phyloP scores from a whole-genome alignment of 2,888 invertebrate genomes.

The Tachina fera region DNA sequence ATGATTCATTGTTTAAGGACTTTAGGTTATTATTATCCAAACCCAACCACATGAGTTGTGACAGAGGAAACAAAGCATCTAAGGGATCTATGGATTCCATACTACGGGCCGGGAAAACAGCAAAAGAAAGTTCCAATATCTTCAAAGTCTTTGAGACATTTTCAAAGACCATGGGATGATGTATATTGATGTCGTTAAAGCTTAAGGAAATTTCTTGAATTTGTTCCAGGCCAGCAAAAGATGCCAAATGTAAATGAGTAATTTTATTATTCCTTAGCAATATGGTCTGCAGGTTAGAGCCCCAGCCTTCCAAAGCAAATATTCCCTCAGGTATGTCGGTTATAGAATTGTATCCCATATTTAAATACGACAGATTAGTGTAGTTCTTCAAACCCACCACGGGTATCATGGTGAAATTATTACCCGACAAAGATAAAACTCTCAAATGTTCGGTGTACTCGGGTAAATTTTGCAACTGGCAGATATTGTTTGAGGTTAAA shows the following conservation, averaged over 20 bases:
- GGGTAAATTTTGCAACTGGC: conserved; percentile 86
- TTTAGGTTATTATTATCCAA: conserved; percentile 94
- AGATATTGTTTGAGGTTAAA: conserved; percentile 90
- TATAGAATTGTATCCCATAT: conserved; percentile 94
- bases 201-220: conserved; percentile 95
- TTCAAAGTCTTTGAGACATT: conserved; percentile 90
- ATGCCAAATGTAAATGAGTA: conserved; percentile 87
- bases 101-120: conserved; percentile 87
- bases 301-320: conserved; percentile 88
- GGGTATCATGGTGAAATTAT: conserved; percentile 90
- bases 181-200: conserved; percentile 93
- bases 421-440: conserved; percentile 91
- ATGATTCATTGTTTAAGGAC: conserved; percentile 87
- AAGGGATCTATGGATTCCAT: conserved; percentile 86
- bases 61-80: conserved; percentile 89
- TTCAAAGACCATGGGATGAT: conserved; percentile 91
- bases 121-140: conserved; percentile 93
- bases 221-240: conserved; percentile 89
- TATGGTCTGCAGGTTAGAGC: conserved; percentile 90
- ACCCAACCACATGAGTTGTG: conserved; percentile 91
- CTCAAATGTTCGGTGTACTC: conserved; percentile 85
- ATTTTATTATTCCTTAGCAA: conserved; percentile 93
- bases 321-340: conserved; percentile 90
- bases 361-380: conserved; percentile 91
- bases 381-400: conserved; percentile 88